These are phyloP conservation scores for Leptodactylus fallax DNA, from an alignment of 2,797 vertebrate species.

Conservation along the genomic window DNA sequence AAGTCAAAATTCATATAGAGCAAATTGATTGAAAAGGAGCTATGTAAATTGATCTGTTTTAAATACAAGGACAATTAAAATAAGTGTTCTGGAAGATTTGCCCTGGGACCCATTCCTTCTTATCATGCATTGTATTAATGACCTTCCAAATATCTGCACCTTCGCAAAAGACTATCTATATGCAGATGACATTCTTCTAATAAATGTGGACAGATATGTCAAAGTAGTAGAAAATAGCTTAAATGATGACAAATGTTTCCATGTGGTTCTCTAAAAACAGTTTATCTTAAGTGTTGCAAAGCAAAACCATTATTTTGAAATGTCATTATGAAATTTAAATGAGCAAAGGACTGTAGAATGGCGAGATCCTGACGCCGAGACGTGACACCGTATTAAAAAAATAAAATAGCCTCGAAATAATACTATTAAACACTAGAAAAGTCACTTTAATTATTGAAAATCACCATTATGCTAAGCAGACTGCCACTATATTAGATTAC, in stretches of 20 bases:
- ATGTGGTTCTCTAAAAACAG: constrained; percentile 65
- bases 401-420: constrained; percentile 41
- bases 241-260: constrained; percentile 66
- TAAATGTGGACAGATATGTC: constrained; percentile 66
- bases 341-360: constrained; percentile 50
- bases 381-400: constrained; percentile 41
- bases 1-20: constrained; percentile 62
- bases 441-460: constrained; percentile 53
- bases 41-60: constrained; percentile 65
- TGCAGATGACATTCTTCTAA: constrained; percentile 65
- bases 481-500: constrained; percentile 25
- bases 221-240: constrained; percentile 65
- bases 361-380: constrained; percentile 34
- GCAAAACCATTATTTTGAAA: constrained; percentile 65
- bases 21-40: constrained; percentile 62
- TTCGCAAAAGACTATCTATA: constrained; percentile 64
- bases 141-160: constrained; percentile 65
- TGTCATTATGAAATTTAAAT: constrained; percentile 65
- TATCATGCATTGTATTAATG: constrained; percentile 64
- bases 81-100: constrained; percentile 65
- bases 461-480: constrained; percentile 33
- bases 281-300: constrained; percentile 65
- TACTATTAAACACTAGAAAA: constrained; percentile 43
- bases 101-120: constrained; percentile 63
- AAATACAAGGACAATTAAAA: constrained; percentile 66